Conservation (phyloP, 2,888 invertebrate species). For the Gnatocerus cornutus region DNA sequence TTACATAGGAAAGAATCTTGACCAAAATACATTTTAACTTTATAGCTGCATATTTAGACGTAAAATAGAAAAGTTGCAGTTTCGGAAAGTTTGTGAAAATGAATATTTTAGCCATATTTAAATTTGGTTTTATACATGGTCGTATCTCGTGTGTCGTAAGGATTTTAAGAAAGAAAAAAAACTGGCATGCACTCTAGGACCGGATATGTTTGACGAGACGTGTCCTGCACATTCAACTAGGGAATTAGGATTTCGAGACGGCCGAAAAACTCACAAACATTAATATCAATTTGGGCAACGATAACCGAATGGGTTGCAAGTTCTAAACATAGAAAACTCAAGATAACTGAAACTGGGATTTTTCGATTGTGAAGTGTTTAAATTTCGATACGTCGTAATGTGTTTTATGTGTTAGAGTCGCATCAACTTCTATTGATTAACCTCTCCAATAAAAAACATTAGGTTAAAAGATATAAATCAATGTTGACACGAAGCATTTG, state of each 20-base stretch:
- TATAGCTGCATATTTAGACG: too few relatives aligned
- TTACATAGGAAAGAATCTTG: too few relatives aligned
- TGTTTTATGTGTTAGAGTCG: neutral
- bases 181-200: neutral
- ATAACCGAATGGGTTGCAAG: neutral
- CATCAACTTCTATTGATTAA: conserved; percentile 16
- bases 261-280: conserved; percentile 4
- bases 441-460: conserved; percentile 15
- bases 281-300: conserved; percentile 8
- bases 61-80: too few relatives aligned
- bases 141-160: too few relatives aligned
- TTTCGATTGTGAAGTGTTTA: neutral
- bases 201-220: conserved; percentile 12
- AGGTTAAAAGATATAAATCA: conserved; percentile 16
- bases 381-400: conserved; percentile 4
- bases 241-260: conserved; percentile 13
- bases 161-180: neutral
- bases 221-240: conserved; percentile 11
- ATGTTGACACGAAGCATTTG: conserved; percentile 1
- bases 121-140: too few relatives aligned
- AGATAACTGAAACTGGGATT: neutral
- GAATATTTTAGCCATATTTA: too few relatives aligned
- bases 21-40: too few relatives aligned
- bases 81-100: too few relatives aligned
- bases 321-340: neutral